phyloP scores from a whole-genome alignment of 2,113 vertebrate genomes.

The Boulengeromyrus knoepffleri region DNA sequence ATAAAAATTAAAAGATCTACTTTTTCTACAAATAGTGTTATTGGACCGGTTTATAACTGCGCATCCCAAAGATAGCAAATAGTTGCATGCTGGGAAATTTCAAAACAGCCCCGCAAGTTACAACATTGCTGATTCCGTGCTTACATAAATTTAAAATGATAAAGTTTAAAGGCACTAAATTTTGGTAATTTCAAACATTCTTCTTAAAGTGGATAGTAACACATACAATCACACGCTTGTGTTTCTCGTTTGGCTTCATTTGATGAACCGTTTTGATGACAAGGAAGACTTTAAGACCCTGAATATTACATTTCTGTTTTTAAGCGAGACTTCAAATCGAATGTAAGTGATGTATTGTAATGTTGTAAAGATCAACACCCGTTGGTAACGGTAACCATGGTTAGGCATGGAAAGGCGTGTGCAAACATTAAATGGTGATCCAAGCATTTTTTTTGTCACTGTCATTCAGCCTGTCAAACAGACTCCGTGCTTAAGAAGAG shows the following conservation, averaged over 20 bases:
- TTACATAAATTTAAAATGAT: slow-evolving; percentile 47
- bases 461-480: slow-evolving; percentile 19
- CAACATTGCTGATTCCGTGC: slow-evolving; percentile 43
- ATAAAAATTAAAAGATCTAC: slow-evolving; percentile 49
- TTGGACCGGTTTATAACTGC: slow-evolving; percentile 29
- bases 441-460: slow-evolving; percentile 18
- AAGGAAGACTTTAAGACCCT: not conserved
- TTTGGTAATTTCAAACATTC: slow-evolving; percentile 20
- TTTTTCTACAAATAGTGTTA: slow-evolving; percentile 42
- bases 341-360: slow-evolving; percentile 37
- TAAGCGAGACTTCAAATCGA: slow-evolving; percentile 41
- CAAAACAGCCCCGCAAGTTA: slow-evolving; percentile 37
- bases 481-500: slow-evolving; percentile 25
- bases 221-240: slow-evolving; percentile 34
- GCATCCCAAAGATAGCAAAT: slow-evolving; percentile 24
- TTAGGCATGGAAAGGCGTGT: slow-evolving; percentile 22
- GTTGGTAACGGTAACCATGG: slow-evolving; percentile 17
- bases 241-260: slow-evolving; percentile 30
- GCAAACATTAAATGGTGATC: slow-evolving; percentile 26
- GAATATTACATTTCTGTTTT: slow-evolving; percentile 24
- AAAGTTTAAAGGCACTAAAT: slow-evolving; percentile 19
- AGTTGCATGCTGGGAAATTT: slow-evolving; percentile 40
- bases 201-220: slow-evolving; percentile 22
- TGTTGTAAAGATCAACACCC: slow-evolving; percentile 31
- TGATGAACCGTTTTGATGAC: slow-evolving; percentile 1